phyloP scores from a whole-genome alignment of 2,797 vertebrate genomes.

The Pipistrellus nathusii region DNA sequence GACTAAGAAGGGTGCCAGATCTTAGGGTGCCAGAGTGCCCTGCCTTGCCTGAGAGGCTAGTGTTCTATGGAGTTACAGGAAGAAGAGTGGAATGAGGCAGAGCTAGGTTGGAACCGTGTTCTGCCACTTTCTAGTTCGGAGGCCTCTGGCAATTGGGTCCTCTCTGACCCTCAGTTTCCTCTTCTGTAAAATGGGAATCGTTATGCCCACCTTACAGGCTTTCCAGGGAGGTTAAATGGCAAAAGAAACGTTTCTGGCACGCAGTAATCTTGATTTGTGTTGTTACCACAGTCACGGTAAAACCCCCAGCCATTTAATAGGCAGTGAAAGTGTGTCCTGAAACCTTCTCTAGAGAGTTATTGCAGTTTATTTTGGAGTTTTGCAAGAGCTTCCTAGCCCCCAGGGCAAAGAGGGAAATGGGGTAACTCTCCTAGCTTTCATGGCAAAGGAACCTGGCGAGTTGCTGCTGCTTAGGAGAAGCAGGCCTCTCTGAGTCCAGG shows the following conservation, averaged over 20 bases:
- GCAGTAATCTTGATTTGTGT: not conserved
- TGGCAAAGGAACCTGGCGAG: not conserved
- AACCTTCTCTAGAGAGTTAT: not conserved
- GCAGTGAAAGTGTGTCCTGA: not conserved
- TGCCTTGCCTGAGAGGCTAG: not conserved
- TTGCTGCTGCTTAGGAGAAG: not conserved
- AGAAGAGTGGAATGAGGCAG: not conserved
- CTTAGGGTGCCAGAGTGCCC: not conserved
- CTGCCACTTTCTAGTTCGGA: not conserved
- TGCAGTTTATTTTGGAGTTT: not conserved
- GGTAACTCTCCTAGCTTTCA: not conserved
- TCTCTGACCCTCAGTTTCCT: constrained; percentile 11
- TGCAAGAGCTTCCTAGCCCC: not conserved
- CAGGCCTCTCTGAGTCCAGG: not conserved
- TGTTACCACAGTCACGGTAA: not conserved
- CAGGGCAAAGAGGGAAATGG: not conserved
- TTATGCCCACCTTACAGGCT: not conserved
- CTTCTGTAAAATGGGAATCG: constrained; percentile 3
- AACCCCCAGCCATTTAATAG: not conserved
- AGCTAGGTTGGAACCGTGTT: not conserved
- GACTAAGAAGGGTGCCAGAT: not conserved
- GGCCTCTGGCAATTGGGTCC: not conserved
- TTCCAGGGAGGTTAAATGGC: not conserved
- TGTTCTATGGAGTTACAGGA: not conserved
- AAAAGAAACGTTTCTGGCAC: not conserved